These are phyloP conservation scores for Carassius gibelio DNA, from an alignment of 2,113 vertebrate species.

Conservation along the genomic window DNA sequence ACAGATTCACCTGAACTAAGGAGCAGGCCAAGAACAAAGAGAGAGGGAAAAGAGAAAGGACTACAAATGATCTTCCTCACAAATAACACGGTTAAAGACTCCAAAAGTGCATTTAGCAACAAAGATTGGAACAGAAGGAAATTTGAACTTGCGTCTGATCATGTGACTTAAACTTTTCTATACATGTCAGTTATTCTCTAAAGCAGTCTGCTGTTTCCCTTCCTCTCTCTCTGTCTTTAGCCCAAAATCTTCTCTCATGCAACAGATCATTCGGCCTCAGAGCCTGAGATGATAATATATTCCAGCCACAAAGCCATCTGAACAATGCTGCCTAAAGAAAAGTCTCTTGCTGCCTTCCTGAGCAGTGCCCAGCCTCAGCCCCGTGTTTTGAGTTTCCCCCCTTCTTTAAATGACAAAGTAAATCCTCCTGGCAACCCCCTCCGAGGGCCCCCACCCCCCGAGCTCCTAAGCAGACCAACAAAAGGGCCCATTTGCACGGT, in stretches of 20 bases:
- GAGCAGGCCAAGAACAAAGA: neutral
- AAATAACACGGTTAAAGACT: constrained; percentile 31
- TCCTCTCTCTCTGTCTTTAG: constrained; percentile 23
- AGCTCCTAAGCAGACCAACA: constrained; percentile 56
- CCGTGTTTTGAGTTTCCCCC: constrained; percentile 48
- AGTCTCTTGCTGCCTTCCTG: constrained; percentile 50
- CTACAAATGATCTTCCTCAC: neutral
- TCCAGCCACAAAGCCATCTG: constrained; percentile 58
- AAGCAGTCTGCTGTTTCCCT: constrained; percentile 13
- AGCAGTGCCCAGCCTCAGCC: constrained; percentile 35
- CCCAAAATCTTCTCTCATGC: constrained; percentile 46
- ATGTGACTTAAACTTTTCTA: constrained; percentile 40
- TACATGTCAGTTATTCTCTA: constrained; percentile 34
- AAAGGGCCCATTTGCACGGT: constrained; percentile 65
- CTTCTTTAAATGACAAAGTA: constrained; percentile 64
- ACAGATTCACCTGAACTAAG: constrained; percentile 49
- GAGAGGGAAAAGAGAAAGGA: neutral
- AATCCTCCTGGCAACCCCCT: constrained; percentile 56
- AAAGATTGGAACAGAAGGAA: constrained; percentile 26
- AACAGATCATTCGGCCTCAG: constrained; percentile 26
- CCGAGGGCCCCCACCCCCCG: constrained; percentile 39
- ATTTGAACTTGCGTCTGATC: constrained; percentile 35
- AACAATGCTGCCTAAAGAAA: constrained; percentile 55
- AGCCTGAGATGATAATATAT: constrained; percentile 59
- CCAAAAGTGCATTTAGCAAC: constrained; percentile 30